These are phyloP conservation scores for Pomacea maculata DNA, from an alignment of 1,140 invertebrate species.

Conservation along the genomic window DNA sequence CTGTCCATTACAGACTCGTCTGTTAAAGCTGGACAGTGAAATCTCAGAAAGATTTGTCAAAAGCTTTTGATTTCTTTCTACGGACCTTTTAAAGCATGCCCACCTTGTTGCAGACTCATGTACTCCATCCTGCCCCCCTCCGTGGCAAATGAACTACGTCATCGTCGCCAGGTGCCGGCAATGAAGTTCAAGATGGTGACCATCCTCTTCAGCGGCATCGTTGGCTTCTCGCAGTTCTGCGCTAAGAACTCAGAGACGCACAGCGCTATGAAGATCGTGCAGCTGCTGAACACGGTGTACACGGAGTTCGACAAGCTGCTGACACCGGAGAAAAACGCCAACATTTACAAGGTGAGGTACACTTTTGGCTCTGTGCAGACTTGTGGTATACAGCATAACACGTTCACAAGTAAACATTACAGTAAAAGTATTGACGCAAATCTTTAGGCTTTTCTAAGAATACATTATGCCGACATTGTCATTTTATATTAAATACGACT, in stretches of 20 bases:
- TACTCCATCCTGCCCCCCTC: conserved; percentile 94
- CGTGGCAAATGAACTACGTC: conserved; percentile 91
- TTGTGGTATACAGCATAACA: too few relatives aligned
- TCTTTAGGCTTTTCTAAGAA: too few relatives aligned
- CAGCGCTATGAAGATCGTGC: conserved; percentile 62
- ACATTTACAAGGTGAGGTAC: conserved; percentile 89
- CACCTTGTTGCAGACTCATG: conserved; percentile 74
- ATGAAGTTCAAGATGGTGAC: conserved; percentile 60
- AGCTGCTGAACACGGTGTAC: conserved; percentile 63
- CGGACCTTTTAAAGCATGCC: too few relatives aligned
- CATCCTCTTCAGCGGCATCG: conserved; percentile 64
- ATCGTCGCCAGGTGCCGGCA: conserved; percentile 76
- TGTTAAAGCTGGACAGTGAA: too few relatives aligned
- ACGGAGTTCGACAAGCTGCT: conserved; percentile 74
- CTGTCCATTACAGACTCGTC: too few relatives aligned
- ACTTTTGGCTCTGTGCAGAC: neutral
- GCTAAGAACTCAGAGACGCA: conserved; percentile 55
- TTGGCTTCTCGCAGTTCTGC: conserved; percentile 62
- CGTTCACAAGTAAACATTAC: too few relatives aligned
- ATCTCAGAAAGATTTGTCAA: too few relatives aligned
- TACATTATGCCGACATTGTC: too few relatives aligned
- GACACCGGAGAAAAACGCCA: conserved; percentile 87
- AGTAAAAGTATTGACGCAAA: too few relatives aligned
- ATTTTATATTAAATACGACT: too few relatives aligned
- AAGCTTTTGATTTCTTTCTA: too few relatives aligned